phyloP scores from a whole-genome alignment of 2,113 vertebrate genomes.

The Psittacara wagleri region DNA sequence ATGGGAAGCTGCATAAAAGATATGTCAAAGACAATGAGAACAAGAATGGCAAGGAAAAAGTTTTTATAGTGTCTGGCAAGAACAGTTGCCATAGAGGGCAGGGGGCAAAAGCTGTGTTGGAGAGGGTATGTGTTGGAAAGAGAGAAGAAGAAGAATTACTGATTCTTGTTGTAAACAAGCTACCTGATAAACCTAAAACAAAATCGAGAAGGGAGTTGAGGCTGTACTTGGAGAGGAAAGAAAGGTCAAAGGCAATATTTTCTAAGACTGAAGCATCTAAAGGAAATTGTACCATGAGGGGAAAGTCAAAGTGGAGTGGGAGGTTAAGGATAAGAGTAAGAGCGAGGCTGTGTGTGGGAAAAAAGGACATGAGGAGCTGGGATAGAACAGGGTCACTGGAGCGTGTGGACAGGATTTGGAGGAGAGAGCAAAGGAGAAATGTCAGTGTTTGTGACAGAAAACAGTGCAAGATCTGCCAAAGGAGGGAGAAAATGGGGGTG shows the following conservation, averaged over 20 bases:
- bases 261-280: neutral
- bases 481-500: neutral
- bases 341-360: neutral
- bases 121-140: neutral
- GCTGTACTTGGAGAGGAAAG: neutral
- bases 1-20: fast-evolving
- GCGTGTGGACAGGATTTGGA: neutral
- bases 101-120: neutral
- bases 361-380: neutral
- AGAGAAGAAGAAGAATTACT: neutral
- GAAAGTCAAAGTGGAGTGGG: neutral
- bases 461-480: neutral
- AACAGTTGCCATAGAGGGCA: neutral
- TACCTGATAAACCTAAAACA: constrained; percentile 9
- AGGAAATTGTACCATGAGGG: neutral
- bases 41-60: neutral
- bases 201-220: neutral
- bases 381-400: neutral
- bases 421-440: neutral
- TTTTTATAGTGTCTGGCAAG: neutral
- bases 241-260: neutral
- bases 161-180: neutral
- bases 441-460: neutral
- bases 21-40: neutral
- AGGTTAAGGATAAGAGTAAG: neutral